Evolutionary conservation across 2,797 vertebrate genomes (phyloP).

Genomic region (Cirrhinus molitorella): DNA sequence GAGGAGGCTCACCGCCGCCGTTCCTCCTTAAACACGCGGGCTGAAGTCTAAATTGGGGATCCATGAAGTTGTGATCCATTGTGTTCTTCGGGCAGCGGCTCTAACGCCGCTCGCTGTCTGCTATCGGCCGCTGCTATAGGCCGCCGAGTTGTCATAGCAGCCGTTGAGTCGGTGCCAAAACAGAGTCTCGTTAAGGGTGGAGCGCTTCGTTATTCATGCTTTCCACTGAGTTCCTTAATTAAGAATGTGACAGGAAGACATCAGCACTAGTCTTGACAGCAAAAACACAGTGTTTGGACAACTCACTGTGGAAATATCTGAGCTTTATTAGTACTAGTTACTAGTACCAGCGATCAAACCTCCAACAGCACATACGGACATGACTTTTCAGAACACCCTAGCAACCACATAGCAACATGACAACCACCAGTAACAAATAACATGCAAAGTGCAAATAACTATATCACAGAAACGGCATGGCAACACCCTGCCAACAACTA

Average conservation of each 20-base stretch:
- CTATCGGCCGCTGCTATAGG: constrained; percentile 48
- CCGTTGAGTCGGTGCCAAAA: constrained; percentile 49
- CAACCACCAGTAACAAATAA: background rate
- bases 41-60: constrained; percentile 66
- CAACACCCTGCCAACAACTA: background rate
- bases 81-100: constrained; percentile 62
- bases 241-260: constrained; percentile 38
- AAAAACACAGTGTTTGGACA: background rate
- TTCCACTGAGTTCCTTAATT: constrained; percentile 38
- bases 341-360: background rate
- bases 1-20: constrained; percentile 2
- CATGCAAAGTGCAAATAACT: background rate
- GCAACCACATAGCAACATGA: background rate
- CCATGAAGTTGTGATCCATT: constrained; percentile 72
- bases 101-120: constrained; percentile 68
- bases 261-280: constrained; percentile 1
- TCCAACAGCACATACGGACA: background rate
- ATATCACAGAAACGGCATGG: background rate
- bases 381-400: background rate
- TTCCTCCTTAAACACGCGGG: constrained; percentile 72
- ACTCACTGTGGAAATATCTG: background rate
- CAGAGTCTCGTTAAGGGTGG: constrained; percentile 32
- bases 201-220: constrained; percentile 30
- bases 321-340: background rate
- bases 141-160: constrained; percentile 67